These are phyloP conservation scores for Drosophila vallismaia DNA, from an alignment of 2,888 invertebrate genomes.

Conservation along the genomic window DNA sequence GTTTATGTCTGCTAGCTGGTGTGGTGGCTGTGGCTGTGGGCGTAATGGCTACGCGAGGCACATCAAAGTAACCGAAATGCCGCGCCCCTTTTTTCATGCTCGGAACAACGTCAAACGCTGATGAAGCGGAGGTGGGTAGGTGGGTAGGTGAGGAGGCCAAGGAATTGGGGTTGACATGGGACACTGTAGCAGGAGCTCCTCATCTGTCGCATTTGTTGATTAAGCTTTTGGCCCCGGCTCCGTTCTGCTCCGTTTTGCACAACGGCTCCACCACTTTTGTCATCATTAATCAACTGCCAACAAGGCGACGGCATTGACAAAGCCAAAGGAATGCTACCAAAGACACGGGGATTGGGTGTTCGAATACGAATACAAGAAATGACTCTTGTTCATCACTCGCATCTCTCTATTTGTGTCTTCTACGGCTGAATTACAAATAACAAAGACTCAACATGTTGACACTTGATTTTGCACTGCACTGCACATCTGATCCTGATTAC, in stretches of 20 bases:
- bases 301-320: conserved; percentile 58
- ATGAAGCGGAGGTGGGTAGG: conserved; percentile 17
- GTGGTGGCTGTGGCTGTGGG: conserved; percentile 9
- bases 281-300: conserved; percentile 73
- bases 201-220: conserved; percentile 69
- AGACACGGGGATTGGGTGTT: conserved; percentile 15
- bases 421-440: conserved; percentile 58
- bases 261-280: conserved; percentile 56
- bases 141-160: conserved; percentile 6
- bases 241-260: conserved; percentile 30
- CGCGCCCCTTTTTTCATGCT: conserved; percentile 62
- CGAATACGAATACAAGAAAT: conserved; percentile 21
- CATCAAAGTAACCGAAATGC: conserved; percentile 70
- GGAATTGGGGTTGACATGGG: conserved; percentile 48
- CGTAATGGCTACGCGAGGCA: conserved; percentile 62
- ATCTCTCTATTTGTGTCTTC: conserved; percentile 23
- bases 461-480: conserved; percentile 71
- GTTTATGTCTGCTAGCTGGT: conserved; percentile 37
- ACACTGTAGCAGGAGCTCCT: conserved; percentile 24
- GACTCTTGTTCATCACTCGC: conserved; percentile 33
- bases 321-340: conserved; percentile 62
- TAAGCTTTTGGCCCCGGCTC: conserved; percentile 51
- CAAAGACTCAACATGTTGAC: conserved; percentile 65
- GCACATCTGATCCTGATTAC: conserved; percentile 74
- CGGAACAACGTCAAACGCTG: conserved; percentile 45